Evolutionary conservation across 2,113 vertebrate genomes (phyloP), one percentile per base, ranked within the genome.

Genomic region (Saguinus imperator): DNA sequence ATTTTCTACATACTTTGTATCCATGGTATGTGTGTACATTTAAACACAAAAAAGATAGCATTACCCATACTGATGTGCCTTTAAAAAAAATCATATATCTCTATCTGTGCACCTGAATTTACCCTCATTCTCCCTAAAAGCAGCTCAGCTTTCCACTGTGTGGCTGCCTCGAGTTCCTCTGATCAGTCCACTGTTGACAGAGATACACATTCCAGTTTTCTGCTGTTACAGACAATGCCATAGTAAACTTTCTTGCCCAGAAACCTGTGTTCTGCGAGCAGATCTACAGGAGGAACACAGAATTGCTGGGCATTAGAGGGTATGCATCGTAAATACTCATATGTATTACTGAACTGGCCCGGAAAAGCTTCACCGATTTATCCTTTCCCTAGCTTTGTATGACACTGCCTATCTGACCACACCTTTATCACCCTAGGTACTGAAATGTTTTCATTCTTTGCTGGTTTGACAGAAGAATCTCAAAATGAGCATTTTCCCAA

Each of bases 241-340:
- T 25, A 16, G 48, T 5, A 14, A 81, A 35, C 8, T 12, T 50
- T 79, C 14, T 48, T 23, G 35, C 58, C 66, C 58, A 40, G 14
- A 17, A 1, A 17, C 23, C 76, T 50, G 48, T 45, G 58, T 50
- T 72, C 79, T 1, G 0, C 23, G 8, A 61, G 25, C 3, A 6
- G 40, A 58, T 27, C 23, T 1, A 2, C 2, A 40, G 45, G 25
- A 27, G 8, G 9, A 20, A 18, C 35, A 58, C 40, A 18, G 80
- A 61, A 61, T 3, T 11, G 23, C 84, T 55, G 61, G 23, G 50
- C 45, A 16, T 21, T 50, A 94, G 23, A 43, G 25, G 8, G 16
- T 0, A 17, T 6, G 6, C 16, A 0, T 6, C 7, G 9, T 35
- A 57, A 20, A 17, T 23, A 23, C 0, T 3, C 52, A 80, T 3